Percentiles rank a stretch among this genome's conserved stretches.
Evolutionary conservation across 2,797 vertebrate species (phyloP).

Genomic region (Lagodon rhomboides): DNA sequence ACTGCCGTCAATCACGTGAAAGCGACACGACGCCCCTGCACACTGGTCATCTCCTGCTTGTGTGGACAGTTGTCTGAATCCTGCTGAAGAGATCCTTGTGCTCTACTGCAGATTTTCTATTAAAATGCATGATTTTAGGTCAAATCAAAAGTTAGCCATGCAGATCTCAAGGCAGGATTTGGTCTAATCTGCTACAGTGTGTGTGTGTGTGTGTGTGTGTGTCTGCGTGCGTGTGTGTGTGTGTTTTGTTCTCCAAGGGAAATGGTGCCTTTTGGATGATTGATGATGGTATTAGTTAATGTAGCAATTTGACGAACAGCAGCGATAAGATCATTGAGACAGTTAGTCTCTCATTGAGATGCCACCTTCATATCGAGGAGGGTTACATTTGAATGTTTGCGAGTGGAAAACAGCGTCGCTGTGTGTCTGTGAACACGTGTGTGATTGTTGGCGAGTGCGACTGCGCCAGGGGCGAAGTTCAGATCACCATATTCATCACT

Average conservation of each 20-base stretch:
- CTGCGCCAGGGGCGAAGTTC: conserved; percentile 49
- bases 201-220: neutral
- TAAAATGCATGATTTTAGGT: conserved; percentile 73
- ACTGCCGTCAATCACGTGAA: conserved; percentile 31
- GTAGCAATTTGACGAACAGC: conserved; percentile 37
- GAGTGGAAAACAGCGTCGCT: conserved; percentile 20
- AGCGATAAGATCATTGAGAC: conserved; percentile 19
- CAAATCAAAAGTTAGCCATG: conserved; percentile 55
- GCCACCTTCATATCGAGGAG: neutral
- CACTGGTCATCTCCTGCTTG: conserved; percentile 34
- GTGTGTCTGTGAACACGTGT: conserved; percentile 18
- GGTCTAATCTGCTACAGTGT: conserved; percentile 27
- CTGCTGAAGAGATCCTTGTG: conserved; percentile 48
- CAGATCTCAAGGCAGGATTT: conserved; percentile 57
- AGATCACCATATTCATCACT: conserved; percentile 52
- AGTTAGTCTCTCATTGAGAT: conserved; percentile 24
- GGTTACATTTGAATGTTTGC: conserved; percentile 7
- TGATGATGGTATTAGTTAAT: conserved; percentile 40
- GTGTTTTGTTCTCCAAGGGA: conserved; percentile 44
- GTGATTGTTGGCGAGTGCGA: conserved; percentile 20
- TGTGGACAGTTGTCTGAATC: conserved; percentile 47
- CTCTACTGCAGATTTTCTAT: conserved; percentile 61
- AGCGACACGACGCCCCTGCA: conserved; percentile 25
- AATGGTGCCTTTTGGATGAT: conserved; percentile 73
- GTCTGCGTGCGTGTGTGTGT: conserved; percentile 24